Evolutionary conservation across 2,888 invertebrate genomes (phyloP).

Genomic region (Trissoscelio sp.): DNA sequence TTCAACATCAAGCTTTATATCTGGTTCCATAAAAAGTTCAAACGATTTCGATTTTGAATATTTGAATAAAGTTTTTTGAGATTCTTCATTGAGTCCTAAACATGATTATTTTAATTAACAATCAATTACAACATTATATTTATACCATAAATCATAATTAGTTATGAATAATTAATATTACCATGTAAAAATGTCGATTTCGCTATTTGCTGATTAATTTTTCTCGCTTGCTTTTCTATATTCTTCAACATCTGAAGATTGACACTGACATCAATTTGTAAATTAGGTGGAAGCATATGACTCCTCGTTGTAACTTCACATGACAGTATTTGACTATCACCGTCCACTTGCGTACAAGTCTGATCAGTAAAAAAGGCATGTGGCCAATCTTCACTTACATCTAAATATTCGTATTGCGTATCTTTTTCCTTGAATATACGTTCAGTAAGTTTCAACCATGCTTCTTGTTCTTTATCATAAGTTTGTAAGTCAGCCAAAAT

Average conservation of each 20-base stretch:
- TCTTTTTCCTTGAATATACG: constrained; percentile 85
- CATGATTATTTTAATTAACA: no score
- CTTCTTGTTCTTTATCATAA: constrained; percentile 87
- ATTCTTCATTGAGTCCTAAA: not conserved
- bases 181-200: constrained; percentile 74
- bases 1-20: constrained; percentile 74
- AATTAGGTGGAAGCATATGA: constrained; percentile 81
- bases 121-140: not conserved
- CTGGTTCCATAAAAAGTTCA: constrained; percentile 75
- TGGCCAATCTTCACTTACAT: constrained; percentile 80
- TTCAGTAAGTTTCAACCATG: constrained; percentile 86
- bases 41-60: constrained; percentile 61
- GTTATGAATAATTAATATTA: constrained; percentile 28
- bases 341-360: constrained; percentile 81
- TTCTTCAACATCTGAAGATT: constrained; percentile 84
- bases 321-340: constrained; percentile 79
- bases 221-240: constrained; percentile 84
- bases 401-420: constrained; percentile 80
- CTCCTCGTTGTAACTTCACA: constrained; percentile 82
- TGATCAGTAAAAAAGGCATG: constrained; percentile 77
- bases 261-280: constrained; percentile 83
- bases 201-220: constrained; percentile 83
- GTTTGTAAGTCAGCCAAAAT: constrained; percentile 87
- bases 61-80: constrained; percentile 23
- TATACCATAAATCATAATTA: not conserved